phyloP scores from a whole-genome alignment of 2,888 invertebrate species.

The Agrilus cyanescens region DNA sequence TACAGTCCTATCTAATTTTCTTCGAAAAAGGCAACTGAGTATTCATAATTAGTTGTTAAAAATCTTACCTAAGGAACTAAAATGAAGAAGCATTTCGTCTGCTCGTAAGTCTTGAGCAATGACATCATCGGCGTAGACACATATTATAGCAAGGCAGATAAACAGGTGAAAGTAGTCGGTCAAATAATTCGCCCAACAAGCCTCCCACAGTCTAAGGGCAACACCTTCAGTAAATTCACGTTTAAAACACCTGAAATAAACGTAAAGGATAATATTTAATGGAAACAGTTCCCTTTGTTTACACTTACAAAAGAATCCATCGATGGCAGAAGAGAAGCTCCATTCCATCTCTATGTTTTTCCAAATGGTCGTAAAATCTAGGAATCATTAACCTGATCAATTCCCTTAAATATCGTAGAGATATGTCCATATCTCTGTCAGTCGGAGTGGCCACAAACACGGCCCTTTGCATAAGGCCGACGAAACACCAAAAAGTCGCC shows the following conservation, averaged over 20 bases:
- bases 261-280: not conserved
- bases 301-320: conserved; percentile 77
- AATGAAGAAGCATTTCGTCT: conserved; percentile 90
- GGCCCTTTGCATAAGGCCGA: conserved; percentile 88
- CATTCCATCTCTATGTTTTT: conserved; percentile 74
- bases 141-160: conserved; percentile 83
- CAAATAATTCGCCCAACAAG: conserved; percentile 94
- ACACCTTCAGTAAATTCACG: conserved; percentile 83
- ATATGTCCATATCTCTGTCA: conserved; percentile 89
- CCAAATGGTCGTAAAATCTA: conserved; percentile 77
- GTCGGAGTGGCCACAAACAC: conserved; percentile 92
- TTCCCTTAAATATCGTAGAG: conserved; percentile 77
- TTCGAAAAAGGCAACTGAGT: no score
- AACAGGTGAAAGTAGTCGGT: conserved; percentile 95
- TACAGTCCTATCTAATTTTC: no score
- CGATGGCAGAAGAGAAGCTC: conserved; percentile 89
- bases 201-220: conserved; percentile 88
- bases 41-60: not conserved
- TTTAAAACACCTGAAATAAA: conserved; percentile 67
- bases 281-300: not conserved
- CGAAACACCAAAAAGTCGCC: conserved; percentile 97
- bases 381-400: conserved; percentile 81
- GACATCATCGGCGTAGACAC: conserved; percentile 86
- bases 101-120: conserved; percentile 84
- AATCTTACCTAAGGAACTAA: conserved; percentile 67